Evolutionary conservation across 1,140 invertebrate species (phyloP), one percentile per base, ranked within the genome.

Genomic region (Mycetomoellerius zeteki): DNA sequence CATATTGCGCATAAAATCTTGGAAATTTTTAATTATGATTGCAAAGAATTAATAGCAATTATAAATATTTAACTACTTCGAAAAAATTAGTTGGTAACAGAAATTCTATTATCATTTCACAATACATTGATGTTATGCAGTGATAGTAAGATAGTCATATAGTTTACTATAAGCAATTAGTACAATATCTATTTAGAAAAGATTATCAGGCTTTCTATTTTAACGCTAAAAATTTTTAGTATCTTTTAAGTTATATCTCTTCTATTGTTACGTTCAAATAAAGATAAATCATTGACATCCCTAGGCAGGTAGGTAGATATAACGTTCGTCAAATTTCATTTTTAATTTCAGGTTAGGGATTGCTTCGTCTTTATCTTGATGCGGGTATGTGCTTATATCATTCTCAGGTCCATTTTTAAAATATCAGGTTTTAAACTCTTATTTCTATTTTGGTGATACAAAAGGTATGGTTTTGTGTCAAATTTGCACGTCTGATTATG

Each of bases 121-220:
- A 64, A 64, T n/a, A 27, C 2, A 27, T 27, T 12, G 12, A 14
- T 14, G n/a, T 56, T 56, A 64, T 64, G 27, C 21, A 33, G 16
- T 64, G 7, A 33, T 30, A 64, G 0, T 19, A 33, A 33, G 3
- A 3, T 0, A 33, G 5, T 62, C 58, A 8, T 33, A 3, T 64
- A 33, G 0, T 19, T 33, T 64, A 33, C 1, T 2, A 2, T 64
- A 19, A 62, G 33, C 3, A 7, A 64, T 33, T 33, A 64, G 3
- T 64, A 8, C 30, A 64, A 64, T 64, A 33, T 64, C 27, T 33
- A 33, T 30, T 64, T 33, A 64, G 62, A 64, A 64, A 30, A 64
- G 5, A 64, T 64, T 64, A 30, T 64, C 2, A 24, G 12, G 21
- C 0, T 27, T 19, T 19, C 7, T 30, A 64, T 64, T 64, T 64